phyloP scores from a whole-genome alignment of 2,888 invertebrate genomes.

The Acronicta psi region DNA sequence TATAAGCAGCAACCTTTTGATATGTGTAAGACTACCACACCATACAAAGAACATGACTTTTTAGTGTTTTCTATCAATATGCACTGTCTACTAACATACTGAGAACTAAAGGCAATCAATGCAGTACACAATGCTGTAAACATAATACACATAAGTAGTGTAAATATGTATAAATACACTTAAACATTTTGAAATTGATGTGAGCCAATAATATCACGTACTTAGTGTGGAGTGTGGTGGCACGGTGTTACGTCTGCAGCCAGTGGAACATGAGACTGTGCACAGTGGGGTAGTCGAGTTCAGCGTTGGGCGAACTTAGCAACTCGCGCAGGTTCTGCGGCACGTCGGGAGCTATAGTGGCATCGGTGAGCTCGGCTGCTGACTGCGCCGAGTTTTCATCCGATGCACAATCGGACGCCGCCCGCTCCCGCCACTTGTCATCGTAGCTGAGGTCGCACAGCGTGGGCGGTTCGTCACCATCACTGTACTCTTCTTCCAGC shows the following conservation, averaged over 20 bases:
- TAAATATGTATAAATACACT: slow-evolving; percentile 25
- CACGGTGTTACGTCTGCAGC: slow-evolving; percentile 84
- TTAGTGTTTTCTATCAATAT: slow-evolving; percentile 22
- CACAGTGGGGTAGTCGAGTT: slow-evolving; percentile 84
- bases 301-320: slow-evolving; percentile 81
- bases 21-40: slow-evolving; percentile 72
- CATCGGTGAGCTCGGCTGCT: slow-evolving; percentile 70
- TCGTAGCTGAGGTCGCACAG: slow-evolving; percentile 81
- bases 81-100: slow-evolving; percentile 9
- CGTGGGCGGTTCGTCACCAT: slow-evolving; percentile 83
- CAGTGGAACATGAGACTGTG: slow-evolving; percentile 88
- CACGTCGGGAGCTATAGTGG: slow-evolving; percentile 64
- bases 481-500: slow-evolving; percentile 79
- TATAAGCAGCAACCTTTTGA: slow-evolving; percentile 69
- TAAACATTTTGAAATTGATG: slow-evolving; percentile 51
- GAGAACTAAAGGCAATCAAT: slow-evolving; percentile 1
- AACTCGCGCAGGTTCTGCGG: slow-evolving; percentile 78
- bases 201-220: slow-evolving; percentile 57
- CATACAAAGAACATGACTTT: slow-evolving; percentile 35
- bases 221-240: slow-evolving; percentile 37
- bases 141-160: too few species aligned
- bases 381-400: slow-evolving; percentile 85
- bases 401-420: slow-evolving; percentile 79
- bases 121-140: not conserved
- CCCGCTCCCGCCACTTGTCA: slow-evolving; percentile 77